These are phyloP conservation scores for Actinostola sp. DNA, from an alignment of 92 coral and sea anemone genomes.

Conservation along the genomic window DNA sequence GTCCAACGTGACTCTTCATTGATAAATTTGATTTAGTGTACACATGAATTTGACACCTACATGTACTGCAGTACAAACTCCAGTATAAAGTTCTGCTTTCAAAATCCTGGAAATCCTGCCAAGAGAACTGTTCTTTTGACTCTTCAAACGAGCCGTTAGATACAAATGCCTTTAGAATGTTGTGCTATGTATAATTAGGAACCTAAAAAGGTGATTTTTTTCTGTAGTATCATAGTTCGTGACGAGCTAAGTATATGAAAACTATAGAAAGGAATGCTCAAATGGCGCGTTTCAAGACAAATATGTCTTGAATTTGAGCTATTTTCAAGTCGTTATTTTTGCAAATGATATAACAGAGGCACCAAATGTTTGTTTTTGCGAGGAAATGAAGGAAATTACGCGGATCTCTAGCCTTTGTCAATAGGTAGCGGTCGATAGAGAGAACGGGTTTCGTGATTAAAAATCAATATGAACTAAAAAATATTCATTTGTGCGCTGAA, in stretches of 20 bases:
- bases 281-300: not conserved
- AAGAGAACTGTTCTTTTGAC: conserved; percentile 22
- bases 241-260: no score
- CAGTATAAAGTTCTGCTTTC: conserved; percentile 9
- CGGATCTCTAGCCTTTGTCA: conserved; percentile 25
- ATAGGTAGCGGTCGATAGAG: conserved; percentile 26
- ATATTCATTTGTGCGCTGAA: conserved; percentile 7
- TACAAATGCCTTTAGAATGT: conserved; percentile 22
- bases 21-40: not conserved
- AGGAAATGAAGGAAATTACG: conserved; percentile 40
- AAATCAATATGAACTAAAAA: conserved; percentile 13
- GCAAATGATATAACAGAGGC: conserved; percentile 17
- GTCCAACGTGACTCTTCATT: conserved; percentile 25
- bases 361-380: conserved; percentile 30
- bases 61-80: no score
- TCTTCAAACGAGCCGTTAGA: conserved; percentile 26
- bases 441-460: conserved; percentile 13
- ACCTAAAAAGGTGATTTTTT: conserved; percentile 1
- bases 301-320: conserved; percentile 32
- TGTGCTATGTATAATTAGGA: conserved; percentile 27
- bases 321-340: conserved; percentile 21
- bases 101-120: conserved; percentile 11
- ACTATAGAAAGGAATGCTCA: not conserved
- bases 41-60: conserved; percentile 18
- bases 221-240: conserved; percentile 6